Base-by-base conservation (phyloP, 2,113 vertebrate genomes). In the Lampris megalopsis region DNA sequence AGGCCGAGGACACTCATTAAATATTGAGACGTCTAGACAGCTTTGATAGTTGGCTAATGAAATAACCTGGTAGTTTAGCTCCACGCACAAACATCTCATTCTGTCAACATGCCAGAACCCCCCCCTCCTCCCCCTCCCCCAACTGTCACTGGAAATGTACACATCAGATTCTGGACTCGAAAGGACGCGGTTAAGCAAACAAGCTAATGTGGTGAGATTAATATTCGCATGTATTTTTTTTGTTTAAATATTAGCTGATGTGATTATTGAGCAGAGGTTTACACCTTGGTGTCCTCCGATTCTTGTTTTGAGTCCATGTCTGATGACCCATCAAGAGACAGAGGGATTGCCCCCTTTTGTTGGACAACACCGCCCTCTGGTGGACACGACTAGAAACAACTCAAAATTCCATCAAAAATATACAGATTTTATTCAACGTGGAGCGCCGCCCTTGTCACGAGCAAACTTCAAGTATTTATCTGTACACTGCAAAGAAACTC, bases 21-120 rank as follows among this genome's bases (percentile, higher is more conserved):
- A 88, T 90, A 92, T 91, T 90, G 9, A 91, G 42, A 59, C 43
- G 90, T 92, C 88, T 92, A 92, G 90, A 93, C 91, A 76, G 79
- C 70, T 78, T 24, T 87, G 81, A 89, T 86, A 78, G 81, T 75
- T 73, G 72, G 41, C 80, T 63, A 77, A 89, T 87, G 81, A 89
- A 81, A 85, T 80, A 84, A 86, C 87, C 76, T 71, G 80, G 48
- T 83, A 79, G 64, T 83, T 86, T 83, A 88, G 79, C 62, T 71
- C 42, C 69, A 70, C 63, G 61, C 75, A 77, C 75, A 80, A 81
- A 83, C 68, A 59, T 73, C 38, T 76, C 13, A 54, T 10, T 63
- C n/a, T 66, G 75, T 70, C 69, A 77, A 10, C 50, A 66, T 60
- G 60, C 72, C 43, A 52, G 75, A 77, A 43, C 65, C 41, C 58